Evolutionary conservation across 2,797 vertebrate genomes (phyloP), one percentile per base, ranked within the genome.

Genomic region (Setipinna tenuifilis): DNA sequence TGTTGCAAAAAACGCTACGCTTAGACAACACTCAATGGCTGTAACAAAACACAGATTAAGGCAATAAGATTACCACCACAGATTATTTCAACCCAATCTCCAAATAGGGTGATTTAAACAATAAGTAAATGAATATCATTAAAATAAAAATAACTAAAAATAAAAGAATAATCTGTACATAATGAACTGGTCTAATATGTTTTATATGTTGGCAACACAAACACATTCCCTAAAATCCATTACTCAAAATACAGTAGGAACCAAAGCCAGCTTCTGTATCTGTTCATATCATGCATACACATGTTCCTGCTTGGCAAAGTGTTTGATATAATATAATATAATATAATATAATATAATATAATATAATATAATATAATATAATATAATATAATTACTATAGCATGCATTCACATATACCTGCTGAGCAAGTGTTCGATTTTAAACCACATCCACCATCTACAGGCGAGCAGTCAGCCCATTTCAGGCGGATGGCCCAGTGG

Each of bases 1-100:
- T 75, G 81, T 88, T 84, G 85, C 81, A 90, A 90, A 90, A 89
- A 41, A 84, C 81, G 17, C 25, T 2, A 1, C 17, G 71, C 28
- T 78, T 44, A 44, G 11, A 57, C 86, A 46, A 87, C 0, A 83
- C 61, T 54, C 46, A 28, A 71, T 50, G 16, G 23, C 25, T 35
- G 31, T 4, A 54, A 84, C 61, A 48, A 28, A 23, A 31, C 62
- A 83, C 12, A 83, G n/a, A 59, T 16, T 46, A 25, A 7, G 3
- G 48, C 44, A 21, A 21, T 25, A 2, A 78, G 71, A 78, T 78
- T 78, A 44, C 71, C 35, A 78, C 71, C 71, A 71, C 65, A 71
- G 25, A 71, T 71, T 17, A 78, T 78, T 78, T 21, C 6, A 35
- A 44, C 10, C 35, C 0, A 78, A 78, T 41, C 17, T 21, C 71